Evolutionary conservation across 2,888 invertebrate species (phyloP).

Genomic region (Dyspetes luteomarginatus): DNA sequence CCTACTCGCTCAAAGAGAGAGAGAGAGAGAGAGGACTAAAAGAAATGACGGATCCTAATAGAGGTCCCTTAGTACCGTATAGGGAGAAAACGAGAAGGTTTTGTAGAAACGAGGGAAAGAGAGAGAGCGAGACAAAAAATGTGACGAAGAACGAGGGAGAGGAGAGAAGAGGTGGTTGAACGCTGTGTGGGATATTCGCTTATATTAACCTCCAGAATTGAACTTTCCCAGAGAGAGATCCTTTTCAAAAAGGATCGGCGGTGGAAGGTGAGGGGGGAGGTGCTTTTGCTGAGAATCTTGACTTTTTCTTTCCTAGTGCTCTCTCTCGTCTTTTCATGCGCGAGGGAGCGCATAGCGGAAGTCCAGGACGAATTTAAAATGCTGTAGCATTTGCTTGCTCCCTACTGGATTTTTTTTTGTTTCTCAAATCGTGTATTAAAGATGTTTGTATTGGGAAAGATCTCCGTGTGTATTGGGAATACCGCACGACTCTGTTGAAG

Average conservation of each 20-base stretch:
- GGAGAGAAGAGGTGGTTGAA: slow-evolving; percentile 9
- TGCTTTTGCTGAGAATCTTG: slow-evolving; percentile 1
- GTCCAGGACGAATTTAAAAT: slow-evolving; percentile 28
- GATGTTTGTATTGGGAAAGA: neutral
- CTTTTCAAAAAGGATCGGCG: slow-evolving; percentile 29
- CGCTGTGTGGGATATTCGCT: slow-evolving; percentile 26
- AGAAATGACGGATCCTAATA: slow-evolving; percentile 18
- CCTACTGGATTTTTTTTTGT: slow-evolving; percentile 24
- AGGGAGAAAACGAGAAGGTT: slow-evolving; percentile 15
- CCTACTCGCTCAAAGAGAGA: slow-evolving; percentile 19
- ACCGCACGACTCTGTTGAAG: neutral
- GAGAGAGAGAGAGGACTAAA: slow-evolving; percentile 23
- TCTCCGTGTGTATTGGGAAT: neutral
- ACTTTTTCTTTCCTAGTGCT: neutral
- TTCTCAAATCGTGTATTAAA: slow-evolving; percentile 9
- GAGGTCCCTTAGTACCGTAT: slow-evolving; percentile 21
- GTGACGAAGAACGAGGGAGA: neutral
- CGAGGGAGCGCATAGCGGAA: slow-evolving; percentile 13
- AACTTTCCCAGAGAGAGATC: slow-evolving; percentile 39
- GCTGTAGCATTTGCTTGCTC: slow-evolving; percentile 1
- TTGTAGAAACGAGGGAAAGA: neutral
- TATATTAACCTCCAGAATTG: slow-evolving; percentile 48
- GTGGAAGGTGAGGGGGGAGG: neutral
- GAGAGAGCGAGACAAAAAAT: slow-evolving; percentile 5
- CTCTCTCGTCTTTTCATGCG: slow-evolving; percentile 6